Evolutionary conservation across 2,113 vertebrate genomes (phyloP), one percentile per base, ranked within the genome.

Genomic region (Rousettus leschenaultii): DNA sequence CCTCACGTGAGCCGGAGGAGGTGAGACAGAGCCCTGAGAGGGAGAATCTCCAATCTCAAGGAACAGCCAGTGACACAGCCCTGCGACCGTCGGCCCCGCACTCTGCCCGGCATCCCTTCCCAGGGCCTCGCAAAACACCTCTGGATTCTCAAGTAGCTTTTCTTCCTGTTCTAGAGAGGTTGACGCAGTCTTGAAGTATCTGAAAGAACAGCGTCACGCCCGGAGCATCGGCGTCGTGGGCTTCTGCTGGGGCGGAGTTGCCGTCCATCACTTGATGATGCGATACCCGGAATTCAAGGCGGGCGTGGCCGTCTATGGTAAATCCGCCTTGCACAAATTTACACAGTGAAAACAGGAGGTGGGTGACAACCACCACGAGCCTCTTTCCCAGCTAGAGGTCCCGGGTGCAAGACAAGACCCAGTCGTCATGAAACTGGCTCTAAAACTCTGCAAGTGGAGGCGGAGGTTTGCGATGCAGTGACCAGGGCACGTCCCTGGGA

Each of bases 241-340:
- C 35, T 99, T 99, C 97, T 99, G 99, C 97, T 99, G 99, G 99
- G 98, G 99, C 51, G 99, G 99, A 33, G 16, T 97, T 26, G 98
- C 98, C 24, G 98, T 97, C 57, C 97, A 98, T 97, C 98, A 99
- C 59, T n/a, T 99, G 80, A 98, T 99, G 93, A 87, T 99, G 53
- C 98, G 96, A 2, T 98, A 99, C 53, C 92, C 48, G 0, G 98
- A 99, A 35, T 28, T 99, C 93, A 98, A 98, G 97, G 98, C 99
- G 0, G 98, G 96, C 12, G 98, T 99, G 30, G 99, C 99, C 1
- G 35, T 99, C 68, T 99, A 98, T 1, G 99, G 99, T 98, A 97
- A 97, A 13, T 78, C 63, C 70, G 51, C 70, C 51, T 10, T 12
- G 71, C 4, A 10, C 22, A 1, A 30, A 68, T 71, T 59, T 9